phyloP scores from a whole-genome alignment of 2,797 vertebrate genomes.

The Pseudopleuronectes americanus region DNA sequence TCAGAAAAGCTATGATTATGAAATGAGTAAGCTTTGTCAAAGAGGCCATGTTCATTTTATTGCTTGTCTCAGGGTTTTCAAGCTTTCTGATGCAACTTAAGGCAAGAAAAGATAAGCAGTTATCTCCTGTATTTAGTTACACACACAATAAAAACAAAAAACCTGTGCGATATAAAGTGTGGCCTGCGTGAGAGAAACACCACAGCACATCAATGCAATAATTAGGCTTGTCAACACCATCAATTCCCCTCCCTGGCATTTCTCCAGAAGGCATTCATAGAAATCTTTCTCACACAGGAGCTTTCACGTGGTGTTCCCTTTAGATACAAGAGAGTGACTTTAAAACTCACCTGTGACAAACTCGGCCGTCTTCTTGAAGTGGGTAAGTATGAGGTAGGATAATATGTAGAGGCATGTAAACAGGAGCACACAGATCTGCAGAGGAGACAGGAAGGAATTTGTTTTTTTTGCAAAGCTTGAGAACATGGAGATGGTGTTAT shows the following conservation, averaged over 20 bases:
- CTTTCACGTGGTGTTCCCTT: neutral
- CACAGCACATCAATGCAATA: constrained; percentile 32
- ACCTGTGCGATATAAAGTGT: constrained; percentile 24
- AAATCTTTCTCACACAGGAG: constrained; percentile 9
- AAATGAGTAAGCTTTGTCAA: neutral
- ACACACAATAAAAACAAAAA: neutral
- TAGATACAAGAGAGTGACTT: neutral
- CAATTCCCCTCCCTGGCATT: constrained; percentile 38
- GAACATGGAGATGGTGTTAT: neutral
- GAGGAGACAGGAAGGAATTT: constrained; percentile 1
- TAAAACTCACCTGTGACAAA: constrained; percentile 89
- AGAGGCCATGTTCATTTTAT: neutral
- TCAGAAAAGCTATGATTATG: no score
- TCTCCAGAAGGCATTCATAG: neutral
- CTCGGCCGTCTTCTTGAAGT: constrained; percentile 94
- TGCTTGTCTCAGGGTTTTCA: neutral
- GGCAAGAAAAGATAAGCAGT: neutral
- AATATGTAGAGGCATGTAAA: constrained; percentile 94
- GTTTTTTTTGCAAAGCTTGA: neutral
- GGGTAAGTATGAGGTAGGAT: constrained; percentile 93
- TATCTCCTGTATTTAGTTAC: neutral
- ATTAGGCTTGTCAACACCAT: constrained; percentile 39
- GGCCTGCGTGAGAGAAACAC: constrained; percentile 26
- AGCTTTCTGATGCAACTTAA: neutral
- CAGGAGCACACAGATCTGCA: constrained; percentile 93